Evolutionary conservation across 2,113 vertebrate species (phyloP).

Genomic region (Hipposideros armiger): DNA sequence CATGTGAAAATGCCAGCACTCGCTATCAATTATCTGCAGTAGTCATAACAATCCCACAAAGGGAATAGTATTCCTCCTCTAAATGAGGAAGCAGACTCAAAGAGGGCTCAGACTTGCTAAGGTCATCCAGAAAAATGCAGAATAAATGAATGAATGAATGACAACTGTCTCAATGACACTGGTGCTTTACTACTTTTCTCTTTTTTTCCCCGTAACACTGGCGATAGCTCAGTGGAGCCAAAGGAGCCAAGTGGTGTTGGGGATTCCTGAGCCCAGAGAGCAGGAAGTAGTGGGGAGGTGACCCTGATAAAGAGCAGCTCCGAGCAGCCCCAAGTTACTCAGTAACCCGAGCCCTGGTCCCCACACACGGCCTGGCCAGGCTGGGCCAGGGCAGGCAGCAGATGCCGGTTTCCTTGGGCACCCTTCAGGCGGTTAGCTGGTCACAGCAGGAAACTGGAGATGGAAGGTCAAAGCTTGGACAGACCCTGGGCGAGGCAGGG

Average conservation of each 20-base stretch:
- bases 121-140: background rate
- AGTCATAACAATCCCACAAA: background rate
- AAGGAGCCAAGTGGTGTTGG: background rate
- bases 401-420: constrained; percentile 25
- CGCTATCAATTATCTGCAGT: background rate
- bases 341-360: constrained; percentile 49
- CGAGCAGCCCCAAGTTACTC: constrained; percentile 22
- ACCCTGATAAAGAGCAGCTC: background rate
- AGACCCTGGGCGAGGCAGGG: background rate
- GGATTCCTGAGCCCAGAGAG: background rate
- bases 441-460: constrained; percentile 32
- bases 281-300: background rate
- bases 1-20: background rate
- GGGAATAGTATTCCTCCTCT: background rate
- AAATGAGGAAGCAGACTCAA: background rate
- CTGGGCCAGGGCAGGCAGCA: background rate
- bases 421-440: background rate
- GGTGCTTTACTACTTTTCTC: background rate
- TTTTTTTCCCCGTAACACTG: background rate
- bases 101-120: background rate
- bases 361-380: background rate
- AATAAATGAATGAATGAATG: background rate
- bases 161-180: background rate
- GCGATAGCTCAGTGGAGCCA: background rate
- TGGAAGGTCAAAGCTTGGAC: constrained; percentile 39